Conservation (phyloP, 2,113 vertebrate genomes). For the Nannobrachium achirus region DNA sequence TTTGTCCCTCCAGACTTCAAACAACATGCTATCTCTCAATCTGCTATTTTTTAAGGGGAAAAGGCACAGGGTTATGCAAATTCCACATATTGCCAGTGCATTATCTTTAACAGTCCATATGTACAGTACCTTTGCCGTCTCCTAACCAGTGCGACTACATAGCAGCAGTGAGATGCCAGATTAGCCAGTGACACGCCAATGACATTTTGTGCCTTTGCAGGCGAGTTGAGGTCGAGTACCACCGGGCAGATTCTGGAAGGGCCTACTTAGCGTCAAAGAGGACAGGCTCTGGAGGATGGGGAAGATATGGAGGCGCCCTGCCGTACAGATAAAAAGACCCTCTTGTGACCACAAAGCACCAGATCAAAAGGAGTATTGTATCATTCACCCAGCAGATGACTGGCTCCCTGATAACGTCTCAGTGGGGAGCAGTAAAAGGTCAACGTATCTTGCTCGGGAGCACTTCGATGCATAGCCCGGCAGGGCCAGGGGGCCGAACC, state of each 20-base stretch:
- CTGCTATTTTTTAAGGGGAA: too few relatives aligned
- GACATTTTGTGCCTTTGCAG: constrained; percentile 50
- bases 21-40: too few relatives aligned
- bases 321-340: constrained; percentile 52
- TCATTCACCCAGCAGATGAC: too few relatives aligned
- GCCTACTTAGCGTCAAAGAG: constrained; percentile 18
- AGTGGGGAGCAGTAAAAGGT: too few relatives aligned
- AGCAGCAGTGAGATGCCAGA: constrained; percentile 9
- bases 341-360: constrained; percentile 51
- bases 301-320: constrained; percentile 18
- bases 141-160: constrained; percentile 34
- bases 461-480: too few relatives aligned
- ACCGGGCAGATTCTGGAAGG: constrained; percentile 39
- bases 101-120: too few relatives aligned
- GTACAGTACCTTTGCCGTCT: constrained; percentile 3
- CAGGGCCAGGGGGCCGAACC: too few relatives aligned
- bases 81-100: neutral
- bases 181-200: constrained; percentile 29
- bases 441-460: too few relatives aligned
- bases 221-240: constrained; percentile 23
- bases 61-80: too few relatives aligned
- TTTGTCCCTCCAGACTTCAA: too few relatives aligned
- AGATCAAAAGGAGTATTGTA: constrained; percentile 44
- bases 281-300: constrained; percentile 14
- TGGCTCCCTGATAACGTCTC: too few relatives aligned